Evolutionary conservation across 2,888 invertebrate species (phyloP).

Genomic region (Chrysodeixis includens): DNA sequence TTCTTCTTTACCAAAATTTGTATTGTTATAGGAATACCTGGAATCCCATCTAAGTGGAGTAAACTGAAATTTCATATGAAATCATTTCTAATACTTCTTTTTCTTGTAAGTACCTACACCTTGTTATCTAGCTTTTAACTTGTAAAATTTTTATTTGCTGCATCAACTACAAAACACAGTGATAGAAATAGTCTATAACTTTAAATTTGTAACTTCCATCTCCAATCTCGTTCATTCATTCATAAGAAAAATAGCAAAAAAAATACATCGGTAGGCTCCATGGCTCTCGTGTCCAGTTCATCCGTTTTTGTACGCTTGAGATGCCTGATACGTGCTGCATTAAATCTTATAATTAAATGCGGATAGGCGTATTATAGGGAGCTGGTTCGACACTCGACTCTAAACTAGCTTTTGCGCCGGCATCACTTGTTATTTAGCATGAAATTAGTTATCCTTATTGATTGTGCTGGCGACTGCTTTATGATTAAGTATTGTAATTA

Average conservation of each 20-base stretch:
- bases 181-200: too few species aligned
- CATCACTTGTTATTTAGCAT: conserved; percentile 8
- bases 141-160: too few species aligned
- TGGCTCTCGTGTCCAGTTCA: conserved; percentile 51
- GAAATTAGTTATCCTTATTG: not conserved
- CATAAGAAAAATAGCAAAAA: conserved; percentile 34
- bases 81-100: too few species aligned
- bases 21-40: too few species aligned
- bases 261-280: conserved; percentile 50
- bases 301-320: conserved; percentile 68
- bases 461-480: not conserved
- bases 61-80: too few species aligned
- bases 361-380: conserved; percentile 65
- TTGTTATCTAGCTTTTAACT: too few species aligned
- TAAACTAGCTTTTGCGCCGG: conserved; percentile 26
- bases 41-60: too few species aligned
- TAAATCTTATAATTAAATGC: conserved; percentile 77
- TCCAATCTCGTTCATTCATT: conserved; percentile 1
- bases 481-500: not conserved
- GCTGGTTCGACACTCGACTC: conserved; percentile 45
- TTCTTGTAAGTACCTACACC: too few species aligned
- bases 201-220: too few species aligned
- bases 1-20: not conserved
- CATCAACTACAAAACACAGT: too few species aligned
- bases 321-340: conserved; percentile 71